Evolutionary conservation across 2,113 vertebrate genomes (phyloP), one percentile per base, ranked within the genome.

Genomic region (Aldabrachelys gigantea): DNA sequence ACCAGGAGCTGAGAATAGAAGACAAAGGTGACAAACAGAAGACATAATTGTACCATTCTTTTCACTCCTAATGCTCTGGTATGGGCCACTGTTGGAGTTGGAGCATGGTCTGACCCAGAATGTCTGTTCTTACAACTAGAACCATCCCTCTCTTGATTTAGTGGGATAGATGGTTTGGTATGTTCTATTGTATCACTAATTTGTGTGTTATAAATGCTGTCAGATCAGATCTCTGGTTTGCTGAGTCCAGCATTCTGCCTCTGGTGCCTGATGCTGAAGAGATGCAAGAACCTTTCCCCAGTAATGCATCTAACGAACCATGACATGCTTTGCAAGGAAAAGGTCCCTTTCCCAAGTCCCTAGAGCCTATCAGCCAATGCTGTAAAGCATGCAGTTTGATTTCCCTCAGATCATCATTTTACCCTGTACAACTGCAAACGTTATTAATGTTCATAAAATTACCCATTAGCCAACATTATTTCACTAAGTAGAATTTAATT

Each of bases 391-490:
- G 25, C 53, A 19, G 72, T 59, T 54, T 53, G 38, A 59, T 31
- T 82, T 53, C 35, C 12, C 27, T 57, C 22, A n/a, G 41, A 88
- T 81, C 53, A 75, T 79, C 54, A 75, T 79, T 54, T 82, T 31
- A 57, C 16, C 14, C 41, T 50, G 50, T 76, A 76, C 5, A 76
- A 19, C 84, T 86, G 38, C 72, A 69, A 56, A 49, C 54, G 56
- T 88, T 82, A 84, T 80, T 84, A 88, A 88, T 78, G 80, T 13
- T 50, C 79, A 52, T 78, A 78, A 91, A 91, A 87, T 87, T 62
- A 56, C 69, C 80, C 90, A 87, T 86, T 91, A 91, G 65, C 84
- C 52, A 86, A 91, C 75, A 91, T 87, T 91, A 91, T 91, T 86
- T 76, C 54, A 53, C 69, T 87, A 91, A 91, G 90, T 83, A 78